phyloP scores from a whole-genome alignment of 1,140 invertebrate genomes.

The Bombus turneri region DNA sequence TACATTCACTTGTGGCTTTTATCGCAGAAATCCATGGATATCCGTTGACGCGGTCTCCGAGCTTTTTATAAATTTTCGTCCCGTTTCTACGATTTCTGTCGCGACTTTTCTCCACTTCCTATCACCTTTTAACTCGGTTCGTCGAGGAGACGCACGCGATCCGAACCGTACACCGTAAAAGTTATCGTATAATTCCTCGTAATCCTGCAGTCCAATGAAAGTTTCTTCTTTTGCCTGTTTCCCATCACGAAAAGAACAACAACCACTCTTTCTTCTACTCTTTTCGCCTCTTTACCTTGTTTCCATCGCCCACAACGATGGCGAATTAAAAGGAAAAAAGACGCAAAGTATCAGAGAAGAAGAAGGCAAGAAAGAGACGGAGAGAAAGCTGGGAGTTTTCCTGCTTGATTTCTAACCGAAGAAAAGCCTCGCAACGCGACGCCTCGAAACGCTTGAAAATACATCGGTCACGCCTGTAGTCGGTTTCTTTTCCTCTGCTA shows the following conservation, averaged over 20 bases:
- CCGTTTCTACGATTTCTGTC: conserved; percentile 27
- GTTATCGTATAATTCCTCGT: conserved; percentile 31
- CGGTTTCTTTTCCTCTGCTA: background rate
- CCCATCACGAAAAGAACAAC: conserved; percentile 16
- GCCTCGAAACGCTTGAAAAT: conserved; percentile 1
- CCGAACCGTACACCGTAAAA: background rate
- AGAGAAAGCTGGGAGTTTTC: background rate
- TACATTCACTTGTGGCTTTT: conserved; percentile 43
- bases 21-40: conserved; percentile 46
- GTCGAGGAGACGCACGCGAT: background rate
- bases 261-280: background rate
- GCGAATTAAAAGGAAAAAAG: background rate
- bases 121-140: background rate
- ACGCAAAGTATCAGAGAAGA: too few species aligned
- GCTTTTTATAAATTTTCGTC: conserved; percentile 43
- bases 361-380: background rate
- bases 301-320: conserved; percentile 15
- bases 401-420: conserved; percentile 9
- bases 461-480: background rate
- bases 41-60: background rate
- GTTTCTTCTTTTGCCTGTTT: conserved; percentile 17
- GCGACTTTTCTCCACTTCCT: background rate
- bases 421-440: background rate
- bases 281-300: background rate
- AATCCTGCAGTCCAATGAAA: conserved; percentile 19